These are phyloP conservation scores for Temnothorax unifasciatus DNA, from an alignment of 2,888 invertebrate genomes.

Conservation along the genomic window DNA sequence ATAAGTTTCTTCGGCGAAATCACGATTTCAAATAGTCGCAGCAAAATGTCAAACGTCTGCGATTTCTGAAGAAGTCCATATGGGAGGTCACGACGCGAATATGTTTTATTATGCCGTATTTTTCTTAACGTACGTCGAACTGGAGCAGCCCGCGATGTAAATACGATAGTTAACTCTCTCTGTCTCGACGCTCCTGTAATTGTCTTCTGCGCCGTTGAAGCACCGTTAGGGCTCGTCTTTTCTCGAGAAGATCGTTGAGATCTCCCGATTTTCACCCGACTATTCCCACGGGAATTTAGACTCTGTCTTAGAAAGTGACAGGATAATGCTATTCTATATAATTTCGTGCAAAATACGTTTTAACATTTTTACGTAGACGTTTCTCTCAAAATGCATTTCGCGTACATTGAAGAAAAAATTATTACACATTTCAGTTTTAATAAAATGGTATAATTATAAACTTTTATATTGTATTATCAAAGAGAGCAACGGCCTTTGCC, in stretches of 20 bases:
- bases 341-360: not conserved
- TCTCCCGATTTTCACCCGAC: constrained; percentile 49
- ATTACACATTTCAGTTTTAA: not conserved
- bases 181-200: constrained; percentile 43
- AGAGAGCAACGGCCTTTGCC: not conserved
- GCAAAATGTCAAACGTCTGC: not conserved
- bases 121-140: constrained; percentile 33
- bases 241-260: constrained; percentile 24
- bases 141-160: constrained; percentile 42
- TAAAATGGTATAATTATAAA: not conserved
- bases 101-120: not conserved
- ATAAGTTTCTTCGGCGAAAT: not conserved
- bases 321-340: not conserved
- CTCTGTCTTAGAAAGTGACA: constrained; percentile 37
- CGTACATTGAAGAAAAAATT: not conserved
- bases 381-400: not conserved
- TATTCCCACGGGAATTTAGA: constrained; percentile 50
- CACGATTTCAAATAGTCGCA: not conserved
- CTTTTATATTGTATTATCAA: not conserved
- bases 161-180: constrained; percentile 56
- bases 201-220: constrained; percentile 48
- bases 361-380: not conserved
- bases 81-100: not conserved
- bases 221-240: constrained; percentile 51
- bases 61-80: not conserved